Base-by-base conservation (phyloP, 2,797 vertebrate genomes). In the Neosilurus hyrtlii region DNA sequence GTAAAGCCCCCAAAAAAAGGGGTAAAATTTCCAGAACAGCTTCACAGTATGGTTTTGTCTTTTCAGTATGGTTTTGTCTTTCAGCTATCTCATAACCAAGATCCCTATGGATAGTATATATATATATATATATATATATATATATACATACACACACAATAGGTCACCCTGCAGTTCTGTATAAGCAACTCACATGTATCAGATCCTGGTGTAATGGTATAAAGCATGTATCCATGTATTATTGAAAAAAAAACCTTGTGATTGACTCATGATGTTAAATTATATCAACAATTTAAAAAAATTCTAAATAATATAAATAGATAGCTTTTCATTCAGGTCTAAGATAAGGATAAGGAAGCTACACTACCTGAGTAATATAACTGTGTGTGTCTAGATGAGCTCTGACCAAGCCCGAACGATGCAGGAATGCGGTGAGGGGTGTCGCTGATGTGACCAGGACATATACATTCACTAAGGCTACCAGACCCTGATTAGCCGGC, bases 391-490 rank as follows among this genome's bases (percentile, higher is more conserved):
- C 93, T 82, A 91, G 91, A 83, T 90, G 93, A 86, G 93, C 91
- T 87, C 89, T 95, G 84, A 96, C 94, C 9, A 94, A 90, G 51
- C 91, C 91, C 1, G 92, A 92, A 83, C 94, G 94, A 89, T 98
- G 95, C 90, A 99, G 91, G 88, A 98, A 98, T 5, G 96, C 95
- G 0, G 94, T 93, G 75, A 99, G 88, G 0, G 97, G 97, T 52
- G 89, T 93, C 84, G 95, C 88, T 10, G 97, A 98, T 18, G 97
- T 96, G 84, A 99, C 95, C 82, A 99, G 87, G 35, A 98, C 93
- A 4, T 96, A 97, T 0, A 94, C 94, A 87, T 95, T 96, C 86
- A 99, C 92, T 87, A 94, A 92, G 88, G 95, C 93, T 87, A 94
- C 93, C n/a, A 96, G 77, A 56, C 91, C 92, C 82, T 92, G 90